phyloP scores from a whole-genome alignment of 1,140 invertebrate species.

The Sycophaga agraensis region DNA sequence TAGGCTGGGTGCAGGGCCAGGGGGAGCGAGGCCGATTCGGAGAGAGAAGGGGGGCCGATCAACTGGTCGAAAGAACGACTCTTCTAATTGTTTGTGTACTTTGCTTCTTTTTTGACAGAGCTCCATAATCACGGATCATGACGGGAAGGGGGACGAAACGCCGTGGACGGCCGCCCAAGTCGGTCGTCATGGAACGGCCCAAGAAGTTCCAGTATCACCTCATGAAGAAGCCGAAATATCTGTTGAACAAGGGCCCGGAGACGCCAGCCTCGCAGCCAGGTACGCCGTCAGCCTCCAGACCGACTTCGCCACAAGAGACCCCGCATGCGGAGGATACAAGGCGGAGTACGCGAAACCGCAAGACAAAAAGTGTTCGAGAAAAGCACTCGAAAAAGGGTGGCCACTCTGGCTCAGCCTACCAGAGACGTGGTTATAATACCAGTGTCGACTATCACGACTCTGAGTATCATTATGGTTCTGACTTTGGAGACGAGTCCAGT shows the following conservation, averaged over 20 bases:
- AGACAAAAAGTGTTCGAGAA: slow-evolving; percentile 49
- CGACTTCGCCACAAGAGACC: slow-evolving; percentile 70
- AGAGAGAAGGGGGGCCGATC: neutral
- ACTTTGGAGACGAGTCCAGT: slow-evolving; percentile 83
- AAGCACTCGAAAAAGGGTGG: slow-evolving; percentile 64
- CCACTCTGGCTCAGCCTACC: slow-evolving; percentile 61
- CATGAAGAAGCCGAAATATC: slow-evolving; percentile 90
- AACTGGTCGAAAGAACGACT: neutral
- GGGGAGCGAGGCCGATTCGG: neutral
- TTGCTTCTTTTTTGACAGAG: slow-evolving; percentile 32
- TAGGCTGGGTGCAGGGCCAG: too few relatives aligned
- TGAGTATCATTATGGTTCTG: slow-evolving; percentile 87
- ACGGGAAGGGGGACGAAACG: slow-evolving; percentile 78
- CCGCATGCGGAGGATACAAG: slow-evolving; percentile 66
- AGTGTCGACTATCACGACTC: slow-evolving; percentile 77
- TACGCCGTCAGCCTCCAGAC: slow-evolving; percentile 75
- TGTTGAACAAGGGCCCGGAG: slow-evolving; percentile 68
- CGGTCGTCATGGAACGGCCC: slow-evolving; percentile 77
- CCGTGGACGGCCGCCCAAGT: slow-evolving; percentile 85
- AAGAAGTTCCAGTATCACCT: slow-evolving; percentile 84
- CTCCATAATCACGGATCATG: slow-evolving; percentile 60
- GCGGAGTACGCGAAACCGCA: slow-evolving; percentile 62
- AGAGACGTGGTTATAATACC: slow-evolving; percentile 72
- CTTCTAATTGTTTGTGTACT: neutral
- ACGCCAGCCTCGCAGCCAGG: slow-evolving; percentile 67